phyloP scores from a whole-genome alignment of 1,140 invertebrate species.

The Liolophura sinensis region DNA sequence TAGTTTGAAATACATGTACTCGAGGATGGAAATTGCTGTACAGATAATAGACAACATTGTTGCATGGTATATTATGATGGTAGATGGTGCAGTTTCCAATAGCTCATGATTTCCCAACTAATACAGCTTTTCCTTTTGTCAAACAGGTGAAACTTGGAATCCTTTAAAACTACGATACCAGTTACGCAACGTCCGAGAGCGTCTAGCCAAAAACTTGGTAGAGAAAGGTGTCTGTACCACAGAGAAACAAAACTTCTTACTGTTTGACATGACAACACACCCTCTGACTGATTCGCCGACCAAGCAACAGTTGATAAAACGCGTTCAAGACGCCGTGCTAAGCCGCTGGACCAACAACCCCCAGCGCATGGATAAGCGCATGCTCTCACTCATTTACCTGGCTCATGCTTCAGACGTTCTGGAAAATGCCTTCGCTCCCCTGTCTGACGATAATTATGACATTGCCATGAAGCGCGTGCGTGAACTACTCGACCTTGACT shows the following conservation, averaged over 20 bases:
- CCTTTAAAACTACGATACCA: slow-evolving; percentile 98
- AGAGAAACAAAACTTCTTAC: slow-evolving; percentile 99
- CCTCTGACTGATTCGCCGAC: slow-evolving; percentile 93
- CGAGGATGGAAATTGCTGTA: too few relatives aligned
- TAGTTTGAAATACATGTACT: too few relatives aligned
- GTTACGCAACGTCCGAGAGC: slow-evolving; percentile 97
- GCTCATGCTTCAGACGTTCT: slow-evolving; percentile 98
- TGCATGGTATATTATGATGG: too few relatives aligned
- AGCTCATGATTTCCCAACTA: slow-evolving; percentile 3
- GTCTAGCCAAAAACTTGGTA: slow-evolving; percentile 98
- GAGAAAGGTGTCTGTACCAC: slow-evolving; percentile 99
- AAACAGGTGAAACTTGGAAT: slow-evolving; percentile 98
- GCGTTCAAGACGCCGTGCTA: slow-evolving; percentile 93
- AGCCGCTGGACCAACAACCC: slow-evolving; percentile 97
- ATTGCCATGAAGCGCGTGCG: slow-evolving; percentile 95
- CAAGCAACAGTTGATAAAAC: slow-evolving; percentile 97
- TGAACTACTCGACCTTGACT: slow-evolving; percentile 93
- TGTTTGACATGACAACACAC: slow-evolving; percentile 99
- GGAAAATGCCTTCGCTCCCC: slow-evolving; percentile 98
- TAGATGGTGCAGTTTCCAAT: slow-evolving; percentile 2
- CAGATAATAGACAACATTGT: too few relatives aligned
- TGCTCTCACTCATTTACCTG: slow-evolving; percentile 89
- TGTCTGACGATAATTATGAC: slow-evolving; percentile 99
- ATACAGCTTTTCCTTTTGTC: slow-evolving; percentile 14
- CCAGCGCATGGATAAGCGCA: slow-evolving; percentile 94